Conservation (phyloP, 2,888 invertebrate genomes). For the Seira sanloemensis region DNA sequence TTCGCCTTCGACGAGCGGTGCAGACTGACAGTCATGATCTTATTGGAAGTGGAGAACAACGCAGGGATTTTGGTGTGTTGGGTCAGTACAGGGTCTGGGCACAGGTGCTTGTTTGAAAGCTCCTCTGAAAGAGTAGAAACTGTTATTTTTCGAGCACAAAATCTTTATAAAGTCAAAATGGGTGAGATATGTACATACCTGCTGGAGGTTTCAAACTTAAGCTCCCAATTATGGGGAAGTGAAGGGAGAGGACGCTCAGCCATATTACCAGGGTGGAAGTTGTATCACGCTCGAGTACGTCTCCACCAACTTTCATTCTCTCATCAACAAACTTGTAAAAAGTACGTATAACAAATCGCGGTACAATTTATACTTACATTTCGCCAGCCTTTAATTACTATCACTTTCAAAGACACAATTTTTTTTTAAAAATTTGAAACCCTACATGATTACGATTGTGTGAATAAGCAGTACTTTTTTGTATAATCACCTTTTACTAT, state of each 20-base stretch:
- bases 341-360: not conserved
- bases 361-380: no score
- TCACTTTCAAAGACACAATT: no score
- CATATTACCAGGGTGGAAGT: no score
- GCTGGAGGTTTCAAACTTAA: constrained; percentile 47
- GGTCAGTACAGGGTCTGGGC: constrained; percentile 58
- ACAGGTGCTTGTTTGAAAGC: constrained; percentile 57
- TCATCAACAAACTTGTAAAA: not conserved
- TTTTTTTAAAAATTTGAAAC: no score
- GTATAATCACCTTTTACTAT: no score
- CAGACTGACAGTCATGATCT: constrained; percentile 23
- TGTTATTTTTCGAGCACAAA: no score
- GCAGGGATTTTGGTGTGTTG: not conserved
- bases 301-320: no score
- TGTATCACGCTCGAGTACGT: no score
- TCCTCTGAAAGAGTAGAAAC: constrained; percentile 58
- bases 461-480: no score
- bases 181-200: constrained; percentile 16
- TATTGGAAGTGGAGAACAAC: not conserved
- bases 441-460: no score
- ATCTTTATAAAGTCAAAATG: no score
- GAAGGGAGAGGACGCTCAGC: not conserved
- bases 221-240: constrained; percentile 37
- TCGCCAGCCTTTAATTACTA: no score
- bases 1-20: constrained; percentile 17